These are phyloP conservation scores for Fulmarus glacialis DNA, from an alignment of 2,113 vertebrate genomes.

Conservation along the genomic window DNA sequence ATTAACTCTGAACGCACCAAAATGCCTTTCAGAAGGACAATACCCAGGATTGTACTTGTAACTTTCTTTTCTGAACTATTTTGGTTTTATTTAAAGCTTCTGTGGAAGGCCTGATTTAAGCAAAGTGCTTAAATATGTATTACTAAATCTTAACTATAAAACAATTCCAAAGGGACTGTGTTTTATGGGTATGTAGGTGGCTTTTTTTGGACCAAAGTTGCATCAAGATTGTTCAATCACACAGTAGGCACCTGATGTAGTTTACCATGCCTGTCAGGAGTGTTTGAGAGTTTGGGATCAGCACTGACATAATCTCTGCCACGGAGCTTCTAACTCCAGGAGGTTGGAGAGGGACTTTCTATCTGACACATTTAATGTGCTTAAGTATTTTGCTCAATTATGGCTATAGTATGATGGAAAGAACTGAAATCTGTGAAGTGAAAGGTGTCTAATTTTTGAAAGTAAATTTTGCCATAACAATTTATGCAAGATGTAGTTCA, in stretches of 20 bases:
- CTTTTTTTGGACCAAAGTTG: not conserved
- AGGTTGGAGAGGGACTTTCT: not conserved
- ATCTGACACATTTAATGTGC: not conserved
- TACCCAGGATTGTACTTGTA: not conserved
- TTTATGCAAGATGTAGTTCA: not conserved
- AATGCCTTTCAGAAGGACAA: not conserved
- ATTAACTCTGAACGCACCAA: not conserved
- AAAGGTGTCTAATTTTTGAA: not conserved
- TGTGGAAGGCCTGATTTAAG: not conserved
- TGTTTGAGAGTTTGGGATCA: not conserved
- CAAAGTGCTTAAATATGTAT: not conserved
- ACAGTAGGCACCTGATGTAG: not conserved
- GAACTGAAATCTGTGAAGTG: not conserved
- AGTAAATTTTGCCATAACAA: not conserved
- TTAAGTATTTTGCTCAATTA: not conserved
- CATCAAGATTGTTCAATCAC: not conserved
- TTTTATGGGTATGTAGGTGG: not conserved
- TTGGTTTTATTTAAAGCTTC: not conserved
- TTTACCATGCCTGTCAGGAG: not conserved
- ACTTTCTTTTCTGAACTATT: not conserved
- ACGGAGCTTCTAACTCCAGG: accelerated
- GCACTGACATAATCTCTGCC: not conserved
- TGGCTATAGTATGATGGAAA: not conserved
- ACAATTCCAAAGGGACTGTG: not conserved
- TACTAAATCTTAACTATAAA: not conserved